These are phyloP conservation scores for Pasiphila rectangulata DNA, from an alignment of 2,888 invertebrate species.

Conservation along the genomic window DNA sequence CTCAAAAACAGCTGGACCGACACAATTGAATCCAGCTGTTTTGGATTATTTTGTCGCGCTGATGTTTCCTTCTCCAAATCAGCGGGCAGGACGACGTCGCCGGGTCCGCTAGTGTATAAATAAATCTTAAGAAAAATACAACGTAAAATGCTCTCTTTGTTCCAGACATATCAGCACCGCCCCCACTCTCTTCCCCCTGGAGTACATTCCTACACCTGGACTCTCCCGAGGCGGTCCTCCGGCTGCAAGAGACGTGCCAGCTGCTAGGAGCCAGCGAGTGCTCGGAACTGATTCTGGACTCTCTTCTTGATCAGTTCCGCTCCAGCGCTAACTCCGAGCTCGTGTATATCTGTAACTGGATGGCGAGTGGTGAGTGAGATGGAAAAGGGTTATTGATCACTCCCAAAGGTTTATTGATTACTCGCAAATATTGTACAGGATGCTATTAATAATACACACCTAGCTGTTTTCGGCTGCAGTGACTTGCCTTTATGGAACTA, in stretches of 20 bases:
- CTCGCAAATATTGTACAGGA: too few species aligned
- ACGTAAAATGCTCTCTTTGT: too few species aligned
- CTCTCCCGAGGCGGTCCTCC: slow-evolving; percentile 47
- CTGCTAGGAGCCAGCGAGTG: slow-evolving; percentile 79
- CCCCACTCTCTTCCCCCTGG: slow-evolving; percentile 77
- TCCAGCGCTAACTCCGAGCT: slow-evolving; percentile 80
- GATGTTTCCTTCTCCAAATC: too few species aligned
- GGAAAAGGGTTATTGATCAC: too few species aligned
- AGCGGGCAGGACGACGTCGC: too few species aligned
- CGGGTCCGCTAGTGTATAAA: too few species aligned
- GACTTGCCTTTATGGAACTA: too few species aligned
- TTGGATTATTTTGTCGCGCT: too few species aligned
- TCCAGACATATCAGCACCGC: slow-evolving; percentile 43
- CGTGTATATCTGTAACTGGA: slow-evolving; percentile 81
- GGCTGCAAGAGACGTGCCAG: slow-evolving; percentile 78
- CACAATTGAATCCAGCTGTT: too few species aligned
- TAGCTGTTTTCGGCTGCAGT: not conserved
- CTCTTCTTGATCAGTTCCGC: slow-evolving; percentile 80
- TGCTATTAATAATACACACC: not conserved
- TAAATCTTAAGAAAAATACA: too few species aligned
- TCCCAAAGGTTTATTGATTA: too few species aligned
- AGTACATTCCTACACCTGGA: slow-evolving; percentile 82
- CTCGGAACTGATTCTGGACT: slow-evolving; percentile 81
- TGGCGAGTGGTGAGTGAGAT: slow-evolving; percentile 60
- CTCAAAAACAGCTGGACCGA: too few species aligned